phyloP scores from a whole-genome alignment of 2,888 invertebrate species.

The Drepana falcataria region DNA sequence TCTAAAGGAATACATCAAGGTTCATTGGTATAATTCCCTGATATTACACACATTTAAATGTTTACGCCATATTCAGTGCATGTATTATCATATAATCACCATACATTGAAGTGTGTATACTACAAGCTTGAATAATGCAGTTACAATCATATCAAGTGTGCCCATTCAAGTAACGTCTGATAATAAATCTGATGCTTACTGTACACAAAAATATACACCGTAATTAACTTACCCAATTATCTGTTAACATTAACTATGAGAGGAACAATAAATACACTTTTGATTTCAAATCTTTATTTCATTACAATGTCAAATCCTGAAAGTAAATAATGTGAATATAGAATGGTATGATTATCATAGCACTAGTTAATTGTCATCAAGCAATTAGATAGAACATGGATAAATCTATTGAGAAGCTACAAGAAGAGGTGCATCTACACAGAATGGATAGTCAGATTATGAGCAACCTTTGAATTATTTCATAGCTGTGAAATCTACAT shows the following conservation, averaged over 20 bases:
- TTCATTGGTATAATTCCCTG: constrained; percentile 5
- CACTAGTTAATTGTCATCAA: not conserved
- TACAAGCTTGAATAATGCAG: constrained; percentile 19
- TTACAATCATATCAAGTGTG: constrained; percentile 37
- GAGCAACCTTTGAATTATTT: no score
- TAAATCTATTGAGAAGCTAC: no score
- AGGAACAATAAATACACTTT: constrained; percentile 50
- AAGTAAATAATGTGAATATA: constrained; percentile 6
- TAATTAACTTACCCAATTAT: constrained; percentile 25
- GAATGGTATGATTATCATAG: not conserved
- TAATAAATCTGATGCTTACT: constrained; percentile 14
- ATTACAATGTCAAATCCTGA: constrained; percentile 19
- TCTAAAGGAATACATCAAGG: constrained; percentile 6
- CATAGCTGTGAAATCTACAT: no score
- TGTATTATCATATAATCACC: constrained; percentile 41
- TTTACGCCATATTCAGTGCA: constrained; percentile 24
- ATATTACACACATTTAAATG: constrained; percentile 9
- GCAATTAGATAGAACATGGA: no score
- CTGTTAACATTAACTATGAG: constrained; percentile 8
- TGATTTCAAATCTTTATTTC: constrained; percentile 40
- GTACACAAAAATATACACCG: constrained; percentile 13
- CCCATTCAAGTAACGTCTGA: constrained; percentile 27
- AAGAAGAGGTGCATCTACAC: not conserved
- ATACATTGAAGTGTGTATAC: constrained; percentile 20
- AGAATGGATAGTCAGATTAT: no score